Evolutionary conservation across 2,797 vertebrate species (phyloP), one percentile per base, ranked within the genome.

Genomic region (Cephalopachus bancanus): DNA sequence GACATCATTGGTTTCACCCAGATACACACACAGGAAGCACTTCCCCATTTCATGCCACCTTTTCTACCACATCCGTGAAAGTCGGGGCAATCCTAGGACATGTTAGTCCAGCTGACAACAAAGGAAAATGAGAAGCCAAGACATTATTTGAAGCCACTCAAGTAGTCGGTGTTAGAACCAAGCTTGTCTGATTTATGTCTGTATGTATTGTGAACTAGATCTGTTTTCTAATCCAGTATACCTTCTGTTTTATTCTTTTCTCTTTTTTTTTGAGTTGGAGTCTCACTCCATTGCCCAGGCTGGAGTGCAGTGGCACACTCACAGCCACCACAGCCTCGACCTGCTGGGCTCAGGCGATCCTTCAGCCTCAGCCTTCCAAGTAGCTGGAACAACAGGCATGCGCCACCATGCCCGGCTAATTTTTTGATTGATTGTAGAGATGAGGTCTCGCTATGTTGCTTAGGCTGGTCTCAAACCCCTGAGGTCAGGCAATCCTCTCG

Each of bases 1-100:
- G 65, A 89, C 67, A 84, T 75, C 14, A 28, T 85, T 64, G 95
- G n/a, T 59, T 71, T 76, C 26, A 87, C 72, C 51, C 49, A 94
- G 83, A 93, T 83, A 75, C 64, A 5, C 26, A 9, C 2, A 78
- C 8, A 71, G 49, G 67, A 81, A 94, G 26, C 72, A 57, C 11
- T 85, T 76, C 30, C 57, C 57, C 65, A 75, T 67, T 71, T 89
- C 37, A 65, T 33, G 16, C 33, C 60, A 60, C 10, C 69, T 55
- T 5, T 87, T 65, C 60, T 91, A 22, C 22, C 19, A 57, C 15
- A 81, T 60, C 51, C 24, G 3, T 69, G 80, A 81, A 78, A 92
- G 60, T 67, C 37, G 67, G 51, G 55, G 22, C 30, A 65, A 24
- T 12, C 33, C 64, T 53, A 49, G 57, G 65, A 80, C 67, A 14